phyloP scores from a whole-genome alignment of 2,888 invertebrate genomes.

The Agrochola lota region DNA sequence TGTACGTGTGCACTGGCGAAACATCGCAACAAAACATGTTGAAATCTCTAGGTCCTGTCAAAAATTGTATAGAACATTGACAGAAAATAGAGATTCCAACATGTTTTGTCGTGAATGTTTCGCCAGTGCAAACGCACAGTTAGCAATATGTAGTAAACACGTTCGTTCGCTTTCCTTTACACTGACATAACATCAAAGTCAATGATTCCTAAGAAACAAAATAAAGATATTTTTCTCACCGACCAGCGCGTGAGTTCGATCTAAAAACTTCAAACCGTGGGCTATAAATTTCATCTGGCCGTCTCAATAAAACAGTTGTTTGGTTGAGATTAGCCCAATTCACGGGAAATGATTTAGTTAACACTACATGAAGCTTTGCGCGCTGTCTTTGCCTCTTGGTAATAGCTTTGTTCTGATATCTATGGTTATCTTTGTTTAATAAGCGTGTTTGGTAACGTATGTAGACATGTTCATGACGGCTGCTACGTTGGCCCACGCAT shows the following conservation, averaged over 20 bases:
- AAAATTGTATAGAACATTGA: too few relatives aligned
- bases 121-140: too few relatives aligned
- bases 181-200: slow-evolving; percentile 58
- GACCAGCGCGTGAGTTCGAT: slow-evolving; percentile 38
- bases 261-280: slow-evolving; percentile 61
- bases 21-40: too few relatives aligned
- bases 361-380: slow-evolving; percentile 35
- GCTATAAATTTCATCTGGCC: slow-evolving; percentile 63
- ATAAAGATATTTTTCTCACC: slow-evolving; percentile 41
- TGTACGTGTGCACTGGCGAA: too few relatives aligned
- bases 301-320: slow-evolving; percentile 66
- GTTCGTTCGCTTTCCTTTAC: too few relatives aligned
- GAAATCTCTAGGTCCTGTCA: too few relatives aligned
- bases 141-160: too few relatives aligned
- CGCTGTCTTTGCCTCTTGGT: slow-evolving; percentile 31
- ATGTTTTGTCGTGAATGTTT: too few relatives aligned
- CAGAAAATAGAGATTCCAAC: too few relatives aligned
- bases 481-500: not conserved
- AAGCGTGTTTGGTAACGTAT: slow-evolving; percentile 4
- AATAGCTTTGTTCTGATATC: slow-evolving; percentile 24
- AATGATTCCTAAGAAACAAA: slow-evolving; percentile 48
- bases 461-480: not conserved
- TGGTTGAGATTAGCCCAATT: slow-evolving; percentile 61
- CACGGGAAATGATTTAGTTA: slow-evolving; percentile 61
- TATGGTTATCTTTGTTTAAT: slow-evolving; percentile 20